Evolutionary conservation across 2,888 invertebrate genomes (phyloP), one percentile per base, ranked within the genome.

Genomic region (Volucella zonaria): DNA sequence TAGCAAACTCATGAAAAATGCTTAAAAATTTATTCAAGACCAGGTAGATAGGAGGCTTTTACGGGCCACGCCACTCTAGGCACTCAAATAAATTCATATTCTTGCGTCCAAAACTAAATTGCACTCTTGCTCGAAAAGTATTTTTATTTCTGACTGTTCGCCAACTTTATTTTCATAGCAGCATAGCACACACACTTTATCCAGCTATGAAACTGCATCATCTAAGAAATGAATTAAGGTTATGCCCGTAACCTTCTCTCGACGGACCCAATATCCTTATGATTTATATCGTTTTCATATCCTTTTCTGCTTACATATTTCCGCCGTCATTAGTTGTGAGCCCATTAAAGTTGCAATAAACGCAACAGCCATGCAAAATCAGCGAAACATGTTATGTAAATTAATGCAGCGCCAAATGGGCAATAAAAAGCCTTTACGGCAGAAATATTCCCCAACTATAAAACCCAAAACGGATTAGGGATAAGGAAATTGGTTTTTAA

Each of bases 21-120:
- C 58, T 59, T 47, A 47, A 52, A 77, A 76, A 77, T 71, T 58
- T 77, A 81, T 81, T 81, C 75, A 81, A 42, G 45, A 81, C 45
- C 52, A 61, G 59, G 47, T 61, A 45, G 3, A 51, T 11, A 58
- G 45, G 49, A 59, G 31, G 40, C 42, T 59, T 73, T 56, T 43
- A 42, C 54, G 10, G 14, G 31, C 14, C 8, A 45, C 18, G 3
- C 23, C 15, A 47, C 43, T 18, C 31, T 58, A 68, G 43, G 59
- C 70, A 66, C 59, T 56, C 64, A 74, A 79, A 83, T 83, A 83
- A 83, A 79, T 83, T 83, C 75, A 83, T 54, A 79, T 83, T 79
- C 70, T 71, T 45, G 75, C 42, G 54, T 42, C 52, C 59, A 51
- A 68, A 74, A 79, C 82, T 70, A 83, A 83, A 83, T 71, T 83